These are phyloP conservation scores for Charanyca ferruginea DNA, from an alignment of 2,888 invertebrate species.

Conservation along the genomic window DNA sequence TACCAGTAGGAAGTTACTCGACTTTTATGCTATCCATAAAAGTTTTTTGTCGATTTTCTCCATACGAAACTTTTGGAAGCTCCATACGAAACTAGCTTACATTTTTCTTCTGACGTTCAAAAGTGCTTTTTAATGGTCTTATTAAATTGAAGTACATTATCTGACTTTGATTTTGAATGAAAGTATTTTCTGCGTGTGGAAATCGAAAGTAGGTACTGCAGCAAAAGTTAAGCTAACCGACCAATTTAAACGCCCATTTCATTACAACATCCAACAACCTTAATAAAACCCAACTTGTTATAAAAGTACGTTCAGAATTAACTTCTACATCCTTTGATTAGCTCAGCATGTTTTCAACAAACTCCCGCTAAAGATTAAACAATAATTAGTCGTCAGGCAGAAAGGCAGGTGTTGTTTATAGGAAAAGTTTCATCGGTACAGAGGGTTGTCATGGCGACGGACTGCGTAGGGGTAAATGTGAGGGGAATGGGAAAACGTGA, in stretches of 20 bases:
- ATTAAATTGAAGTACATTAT: too few relatives aligned
- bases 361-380: constrained; percentile 60
- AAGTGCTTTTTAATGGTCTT: too few relatives aligned
- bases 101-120: too few relatives aligned
- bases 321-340: constrained; percentile 47
- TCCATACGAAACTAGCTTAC: too few relatives aligned
- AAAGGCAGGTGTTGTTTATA: constrained; percentile 65
- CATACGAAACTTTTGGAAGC: too few relatives aligned
- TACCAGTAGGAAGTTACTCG: too few relatives aligned
- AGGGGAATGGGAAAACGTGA: constrained; percentile 27
- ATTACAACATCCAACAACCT: background rate
- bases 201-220: too few relatives aligned
- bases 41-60: too few relatives aligned
- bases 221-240: constrained; percentile 1
- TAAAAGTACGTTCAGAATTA: constrained; percentile 22
- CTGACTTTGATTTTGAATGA: too few relatives aligned
- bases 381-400: constrained; percentile 60
- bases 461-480: constrained; percentile 26
- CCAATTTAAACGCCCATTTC: constrained; percentile 7
- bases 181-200: too few relatives aligned
- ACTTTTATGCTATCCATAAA: too few relatives aligned
- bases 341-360: constrained; percentile 46
- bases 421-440: constrained; percentile 52
- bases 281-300: constrained; percentile 27
- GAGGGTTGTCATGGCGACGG: constrained; percentile 42